Base-by-base conservation (phyloP, 2,113 vertebrate species). In the Phylloscopus trochiloides region DNA sequence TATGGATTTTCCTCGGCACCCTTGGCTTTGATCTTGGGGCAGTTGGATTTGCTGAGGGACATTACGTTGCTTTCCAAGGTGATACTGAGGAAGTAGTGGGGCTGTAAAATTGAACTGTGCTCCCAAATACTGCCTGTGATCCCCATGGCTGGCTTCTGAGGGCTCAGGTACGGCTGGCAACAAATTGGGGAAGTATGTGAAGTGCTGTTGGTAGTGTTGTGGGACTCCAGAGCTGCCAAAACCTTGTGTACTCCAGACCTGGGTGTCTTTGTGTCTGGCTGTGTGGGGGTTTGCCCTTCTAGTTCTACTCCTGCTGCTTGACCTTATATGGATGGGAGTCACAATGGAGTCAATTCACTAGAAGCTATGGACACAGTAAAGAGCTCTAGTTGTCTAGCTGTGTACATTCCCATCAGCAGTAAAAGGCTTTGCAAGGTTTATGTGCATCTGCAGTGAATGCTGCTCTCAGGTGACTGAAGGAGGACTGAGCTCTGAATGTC, bases 21-120 rank as follows among this genome's bases (percentile, higher is more conserved):
- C 18, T 73, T 92, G 51, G 18, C 96, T 97, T 96, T 97, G 95
- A 97, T 96, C 95, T 88, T 70, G 63, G 47, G 31, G 88, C 78
- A 90, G 78, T n/a, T 93, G 86, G 62, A 18, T 80, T 86, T 92
- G 94, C 54, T 80, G 72, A 88, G 72, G 78, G 71, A 79, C 2
- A 4, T 94, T 86, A 76, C 3, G 10, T 91, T 93, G 51, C 81
- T 96, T 94, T 72, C 83, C 94, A 96, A 86, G 96, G 95, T 86
- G 68, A 95, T n/a, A 36, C 78, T 43, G 63, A 90, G 96, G 95
- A 96, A 94, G 80, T 86, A 52, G 18, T 13, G 4, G 73, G 88
- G 95, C 79, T 97, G 72, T 97, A 97, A 97, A 97, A 71, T 48
- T 80, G 72, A 93, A 94, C 86, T 94, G 88, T 80, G 51, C 34